Base-by-base conservation (phyloP, 2,797 vertebrate species). In the Diplodus puntazzo region DNA sequence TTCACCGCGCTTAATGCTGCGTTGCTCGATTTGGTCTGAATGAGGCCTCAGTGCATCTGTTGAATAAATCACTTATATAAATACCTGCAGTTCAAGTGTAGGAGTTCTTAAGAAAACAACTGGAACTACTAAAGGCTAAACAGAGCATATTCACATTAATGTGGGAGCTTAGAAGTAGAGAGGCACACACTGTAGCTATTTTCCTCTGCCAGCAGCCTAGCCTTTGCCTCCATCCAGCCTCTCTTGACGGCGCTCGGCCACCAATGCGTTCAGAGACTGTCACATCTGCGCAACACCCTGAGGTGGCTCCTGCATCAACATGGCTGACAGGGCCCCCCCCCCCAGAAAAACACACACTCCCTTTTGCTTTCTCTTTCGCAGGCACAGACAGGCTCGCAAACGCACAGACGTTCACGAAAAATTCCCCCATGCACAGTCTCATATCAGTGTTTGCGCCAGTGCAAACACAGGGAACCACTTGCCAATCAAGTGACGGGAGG, bases 251-350 rank as follows among this genome's bases (percentile, higher is more conserved):
- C 46, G 65, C 58, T 70, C 72, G 75, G 75, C 55, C 78, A 50
- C 75, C 58, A 43, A 25, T 80, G 75, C 82, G 39, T 73, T 81
- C 61, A 79, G 68, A 83, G 48, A 23, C 79, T 73, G 87, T 86
- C 83, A 77, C 58, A 59, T 89, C 79, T 82, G 79, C 77, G 80
- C 71, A 61, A 69, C 64, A 16, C 68, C 74, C 52, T 16, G 58
- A n/a, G 2, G 25, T 20, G 45, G 64, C 74, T 87, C 11, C 72
- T 81, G 73, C 73, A 75, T 67, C 48, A 82, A 55, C 67, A 72
- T 0, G 62, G 69, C 60, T 80, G 82, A 87, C 69, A 39, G 55
- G 69, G 58, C 73, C 49, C 75, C 67, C 62, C 73, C 46, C 75
- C 69, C 62, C 86, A 81, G 78, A 61, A 58, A 77, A 18, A 55